phyloP scores from a whole-genome alignment of 2,113 vertebrate species.

The Anser brachyrhynchus region DNA sequence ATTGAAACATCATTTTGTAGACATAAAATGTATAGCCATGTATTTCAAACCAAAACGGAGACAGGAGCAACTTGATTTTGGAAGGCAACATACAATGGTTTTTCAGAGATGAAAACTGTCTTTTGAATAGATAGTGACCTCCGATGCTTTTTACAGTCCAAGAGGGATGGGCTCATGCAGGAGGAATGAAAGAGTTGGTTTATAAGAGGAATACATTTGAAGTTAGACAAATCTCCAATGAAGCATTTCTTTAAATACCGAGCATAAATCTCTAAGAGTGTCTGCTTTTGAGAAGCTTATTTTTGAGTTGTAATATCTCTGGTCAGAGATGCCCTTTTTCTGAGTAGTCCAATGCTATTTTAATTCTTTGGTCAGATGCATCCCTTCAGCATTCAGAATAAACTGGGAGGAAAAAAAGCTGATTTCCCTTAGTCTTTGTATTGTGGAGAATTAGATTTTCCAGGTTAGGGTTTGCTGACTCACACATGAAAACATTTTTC shows the following conservation, averaged over 20 bases:
- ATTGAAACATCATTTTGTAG: background rate
- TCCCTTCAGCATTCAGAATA: background rate
- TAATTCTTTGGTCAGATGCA: background rate
- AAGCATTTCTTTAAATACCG: background rate
- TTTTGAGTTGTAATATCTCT: background rate
- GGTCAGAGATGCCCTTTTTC: background rate
- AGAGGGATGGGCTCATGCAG: background rate
- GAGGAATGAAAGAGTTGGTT: background rate
- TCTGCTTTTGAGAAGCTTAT: background rate
- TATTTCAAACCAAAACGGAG: background rate
- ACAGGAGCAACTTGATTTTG: background rate
- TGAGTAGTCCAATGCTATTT: background rate
- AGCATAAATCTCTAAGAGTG: background rate
- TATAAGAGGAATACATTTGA: background rate
- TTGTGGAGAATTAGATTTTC: background rate
- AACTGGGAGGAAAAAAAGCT: background rate
- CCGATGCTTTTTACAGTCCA: background rate
- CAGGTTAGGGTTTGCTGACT: background rate
- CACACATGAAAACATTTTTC: background rate
- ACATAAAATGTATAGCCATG: background rate
- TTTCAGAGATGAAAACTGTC: background rate
- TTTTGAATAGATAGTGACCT: background rate
- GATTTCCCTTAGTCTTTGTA: background rate
- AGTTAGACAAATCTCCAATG: background rate
- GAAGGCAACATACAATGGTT: background rate